phyloP scores from a whole-genome alignment of 2,888 invertebrate genomes.

The Morinoia aosen region DNA sequence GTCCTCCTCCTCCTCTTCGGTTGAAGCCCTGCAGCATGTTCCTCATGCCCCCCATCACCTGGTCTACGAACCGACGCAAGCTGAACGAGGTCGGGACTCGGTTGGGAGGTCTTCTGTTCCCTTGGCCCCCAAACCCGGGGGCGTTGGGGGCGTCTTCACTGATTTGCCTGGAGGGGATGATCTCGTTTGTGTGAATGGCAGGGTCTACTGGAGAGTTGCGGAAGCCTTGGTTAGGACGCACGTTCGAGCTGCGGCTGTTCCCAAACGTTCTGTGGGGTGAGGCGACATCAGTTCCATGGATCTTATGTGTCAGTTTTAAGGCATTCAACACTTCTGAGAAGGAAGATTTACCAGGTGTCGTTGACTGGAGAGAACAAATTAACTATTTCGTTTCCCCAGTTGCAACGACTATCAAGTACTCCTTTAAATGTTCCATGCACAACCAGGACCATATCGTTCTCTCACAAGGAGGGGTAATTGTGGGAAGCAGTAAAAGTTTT shows the following conservation, averaged over 20 bases:
- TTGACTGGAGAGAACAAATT: too few species aligned
- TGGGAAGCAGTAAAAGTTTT: too few species aligned
- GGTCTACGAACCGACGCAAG: conserved; percentile 20
- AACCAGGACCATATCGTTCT: too few species aligned
- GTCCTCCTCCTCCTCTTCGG: not conserved
- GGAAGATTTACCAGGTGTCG: too few species aligned
- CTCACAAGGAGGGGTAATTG: too few species aligned
- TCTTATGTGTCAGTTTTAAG: too few species aligned
- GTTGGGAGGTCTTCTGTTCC: not conserved
- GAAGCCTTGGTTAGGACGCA: conserved; percentile 1
- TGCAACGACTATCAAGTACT: too few species aligned
- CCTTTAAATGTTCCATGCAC: too few species aligned
- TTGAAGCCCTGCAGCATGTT: conserved; percentile 43
- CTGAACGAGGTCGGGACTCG: not conserved
- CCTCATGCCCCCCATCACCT: conserved; percentile 26
- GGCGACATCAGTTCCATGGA: not conserved
- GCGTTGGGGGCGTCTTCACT: conserved; percentile 45
- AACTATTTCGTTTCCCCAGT: too few species aligned
- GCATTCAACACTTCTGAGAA: too few species aligned
- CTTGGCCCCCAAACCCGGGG: conserved; percentile 29
- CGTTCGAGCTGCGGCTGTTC: conserved; percentile 16
- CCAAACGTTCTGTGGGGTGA: not conserved
- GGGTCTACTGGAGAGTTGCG: conserved; percentile 32
- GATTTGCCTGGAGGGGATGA: conserved; percentile 28
- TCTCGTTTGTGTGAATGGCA: conserved; percentile 35